These are phyloP conservation scores for Papilio dardanus DNA, from an alignment of 1,140 invertebrate genomes.

Conservation along the genomic window DNA sequence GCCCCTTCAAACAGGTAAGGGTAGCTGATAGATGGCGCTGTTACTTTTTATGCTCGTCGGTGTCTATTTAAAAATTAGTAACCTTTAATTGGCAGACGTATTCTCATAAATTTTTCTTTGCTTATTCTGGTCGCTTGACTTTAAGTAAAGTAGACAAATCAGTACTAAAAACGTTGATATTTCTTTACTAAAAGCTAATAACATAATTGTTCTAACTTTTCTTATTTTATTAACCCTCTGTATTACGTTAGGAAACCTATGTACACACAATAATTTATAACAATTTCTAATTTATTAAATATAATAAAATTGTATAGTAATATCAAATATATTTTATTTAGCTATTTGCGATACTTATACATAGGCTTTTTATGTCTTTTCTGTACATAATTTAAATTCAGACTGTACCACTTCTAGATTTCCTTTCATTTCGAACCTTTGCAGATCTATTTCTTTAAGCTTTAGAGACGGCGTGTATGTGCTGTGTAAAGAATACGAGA, in stretches of 20 bases:
- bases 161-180: not conserved
- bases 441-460: constrained; percentile 18
- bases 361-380: not conserved
- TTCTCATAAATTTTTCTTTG: not conserved
- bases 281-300: not conserved
- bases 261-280: not conserved
- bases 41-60: constrained; percentile 25
- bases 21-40: constrained; percentile 63
- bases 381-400: not conserved
- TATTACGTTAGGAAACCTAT: not conserved
- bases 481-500: constrained; percentile 74
- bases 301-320: not conserved
- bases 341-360: not conserved
- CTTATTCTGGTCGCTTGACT: not conserved
- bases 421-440: constrained; percentile 19
- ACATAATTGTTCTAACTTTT: too few species aligned
- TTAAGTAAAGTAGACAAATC: not conserved
- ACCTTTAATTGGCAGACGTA: constrained; percentile 11
- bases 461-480: constrained; percentile 62
- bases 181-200: not conserved
- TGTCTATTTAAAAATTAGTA: not conserved
- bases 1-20: constrained; percentile 97
- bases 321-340: not conserved
- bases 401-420: constrained; percentile 23
- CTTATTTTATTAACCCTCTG: not conserved